A percentile compares a stretch with the other conserved stretches of the same genome.
Evolutionary conservation across 2,797 vertebrate genomes (phyloP).

Genomic region (Arvicola amphibius): DNA sequence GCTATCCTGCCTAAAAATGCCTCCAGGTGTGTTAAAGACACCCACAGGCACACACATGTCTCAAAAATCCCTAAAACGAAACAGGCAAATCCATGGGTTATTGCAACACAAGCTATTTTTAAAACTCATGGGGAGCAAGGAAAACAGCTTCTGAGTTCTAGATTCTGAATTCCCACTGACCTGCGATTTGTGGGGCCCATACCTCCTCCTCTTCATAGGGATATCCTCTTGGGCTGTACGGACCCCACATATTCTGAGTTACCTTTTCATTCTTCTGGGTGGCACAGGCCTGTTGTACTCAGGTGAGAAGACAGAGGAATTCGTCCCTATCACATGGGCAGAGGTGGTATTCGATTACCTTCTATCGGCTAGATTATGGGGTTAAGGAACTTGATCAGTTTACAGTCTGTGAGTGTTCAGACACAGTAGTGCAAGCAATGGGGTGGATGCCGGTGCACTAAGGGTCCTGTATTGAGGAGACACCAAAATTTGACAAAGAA

Average conservation of each 20-base stretch:
- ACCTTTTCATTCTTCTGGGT: slow-evolving; percentile 79
- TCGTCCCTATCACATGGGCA: slow-evolving; percentile 66
- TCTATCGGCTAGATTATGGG: slow-evolving; percentile 68
- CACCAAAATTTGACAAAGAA: neutral
- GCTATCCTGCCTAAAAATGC: slow-evolving; percentile 8
- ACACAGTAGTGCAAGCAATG: slow-evolving; percentile 23
- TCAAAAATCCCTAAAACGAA: neutral
- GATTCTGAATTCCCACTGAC: slow-evolving; percentile 64
- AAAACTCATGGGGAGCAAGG: neutral
- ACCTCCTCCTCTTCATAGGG: slow-evolving; percentile 73
- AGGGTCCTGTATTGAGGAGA: neutral
- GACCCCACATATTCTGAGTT: slow-evolving; percentile 81
- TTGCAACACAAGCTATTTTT: neutral
- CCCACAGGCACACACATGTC: neutral
- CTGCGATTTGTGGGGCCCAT: slow-evolving; percentile 78
- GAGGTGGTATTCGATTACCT: slow-evolving; percentile 64
- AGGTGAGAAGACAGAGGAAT: slow-evolving; percentile 78
- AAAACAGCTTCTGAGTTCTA: neutral
- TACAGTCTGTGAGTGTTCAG: slow-evolving; percentile 5
- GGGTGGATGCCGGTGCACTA: neutral
- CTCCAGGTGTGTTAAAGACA: neutral
- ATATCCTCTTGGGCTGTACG: slow-evolving; percentile 69
- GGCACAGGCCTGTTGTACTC: slow-evolving; percentile 58
- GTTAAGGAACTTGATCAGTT: slow-evolving; percentile 66
- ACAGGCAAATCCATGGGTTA: neutral